Conservation (phyloP, 2,888 invertebrate species). For the Kryphioiulus occultus region DNA sequence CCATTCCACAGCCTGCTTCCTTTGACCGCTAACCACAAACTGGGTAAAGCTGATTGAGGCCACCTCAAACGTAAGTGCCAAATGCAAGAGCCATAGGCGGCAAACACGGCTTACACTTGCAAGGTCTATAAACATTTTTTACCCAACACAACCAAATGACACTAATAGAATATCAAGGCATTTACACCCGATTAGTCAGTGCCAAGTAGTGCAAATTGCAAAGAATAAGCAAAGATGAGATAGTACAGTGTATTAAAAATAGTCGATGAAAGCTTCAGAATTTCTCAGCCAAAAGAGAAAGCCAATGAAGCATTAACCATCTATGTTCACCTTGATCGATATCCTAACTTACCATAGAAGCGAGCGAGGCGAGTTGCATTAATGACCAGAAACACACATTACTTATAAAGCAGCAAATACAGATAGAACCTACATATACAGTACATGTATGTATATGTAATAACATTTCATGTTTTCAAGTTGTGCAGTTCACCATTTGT, state of each 20-base stretch:
- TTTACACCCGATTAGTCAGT: background rate
- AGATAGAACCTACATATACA: background rate
- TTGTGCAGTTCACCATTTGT: too few species aligned
- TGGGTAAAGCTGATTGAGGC: background rate
- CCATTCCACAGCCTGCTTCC: conserved; percentile 18
- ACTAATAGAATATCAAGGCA: background rate
- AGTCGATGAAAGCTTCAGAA: background rate
- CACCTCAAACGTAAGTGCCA: background rate
- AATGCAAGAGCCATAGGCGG: background rate
- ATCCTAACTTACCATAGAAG: background rate
- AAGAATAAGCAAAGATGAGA: background rate
- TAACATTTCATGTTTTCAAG: background rate
- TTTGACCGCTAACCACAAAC: background rate
- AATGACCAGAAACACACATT: background rate
- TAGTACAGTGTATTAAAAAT: background rate
- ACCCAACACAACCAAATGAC: background rate
- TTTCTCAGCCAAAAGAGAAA: background rate
- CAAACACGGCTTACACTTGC: background rate
- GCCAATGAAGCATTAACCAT: background rate
- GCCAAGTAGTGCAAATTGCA: background rate
- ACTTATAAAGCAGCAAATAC: background rate
- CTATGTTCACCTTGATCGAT: background rate
- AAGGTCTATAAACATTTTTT: background rate
- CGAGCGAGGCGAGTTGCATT: background rate
- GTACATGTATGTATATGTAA: too few species aligned